Percentiles rank a stretch among this genome's conserved stretches.
Conservation (phyloP, 2,113 vertebrate genomes). For the Ophiodon elongatus region DNA sequence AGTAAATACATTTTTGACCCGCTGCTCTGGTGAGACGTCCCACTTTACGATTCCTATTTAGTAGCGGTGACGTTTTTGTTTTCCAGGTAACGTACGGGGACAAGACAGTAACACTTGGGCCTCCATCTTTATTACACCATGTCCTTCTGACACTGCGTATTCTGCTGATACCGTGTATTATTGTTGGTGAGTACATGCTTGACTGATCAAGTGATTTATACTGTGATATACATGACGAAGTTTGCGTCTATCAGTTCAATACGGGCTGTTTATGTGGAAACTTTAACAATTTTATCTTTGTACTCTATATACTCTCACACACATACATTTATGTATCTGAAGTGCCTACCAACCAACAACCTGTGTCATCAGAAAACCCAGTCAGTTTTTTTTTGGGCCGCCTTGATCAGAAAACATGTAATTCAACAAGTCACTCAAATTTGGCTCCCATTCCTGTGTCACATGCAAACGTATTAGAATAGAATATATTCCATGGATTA, state of each 20-base stretch:
- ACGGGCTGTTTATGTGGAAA: neutral
- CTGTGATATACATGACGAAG: neutral
- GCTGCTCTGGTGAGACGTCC: neutral
- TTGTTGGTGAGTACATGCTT: neutral
- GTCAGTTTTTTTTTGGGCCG: no score
- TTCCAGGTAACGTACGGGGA: neutral
- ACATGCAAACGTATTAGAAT: no score
- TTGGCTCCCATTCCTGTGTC: no score
- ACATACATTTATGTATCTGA: no score
- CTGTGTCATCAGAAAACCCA: no score
- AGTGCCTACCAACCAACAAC: no score
- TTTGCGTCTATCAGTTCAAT: neutral
- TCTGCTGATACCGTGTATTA: neutral
- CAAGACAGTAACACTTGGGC: neutral
- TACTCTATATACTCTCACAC: no score
- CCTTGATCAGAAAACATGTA: no score
- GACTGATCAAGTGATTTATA: neutral
- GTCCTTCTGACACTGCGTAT: neutral
- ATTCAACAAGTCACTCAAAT: no score
- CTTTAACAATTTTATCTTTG: no score
- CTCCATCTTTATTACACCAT: neutral
- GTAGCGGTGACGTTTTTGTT: neutral
- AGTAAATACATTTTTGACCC: neutral
- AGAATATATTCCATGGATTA: neutral
- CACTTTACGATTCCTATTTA: neutral